These are phyloP conservation scores for Melanerpes formicivorus DNA, from an alignment of 2,113 vertebrate genomes.

Conservation along the genomic window DNA sequence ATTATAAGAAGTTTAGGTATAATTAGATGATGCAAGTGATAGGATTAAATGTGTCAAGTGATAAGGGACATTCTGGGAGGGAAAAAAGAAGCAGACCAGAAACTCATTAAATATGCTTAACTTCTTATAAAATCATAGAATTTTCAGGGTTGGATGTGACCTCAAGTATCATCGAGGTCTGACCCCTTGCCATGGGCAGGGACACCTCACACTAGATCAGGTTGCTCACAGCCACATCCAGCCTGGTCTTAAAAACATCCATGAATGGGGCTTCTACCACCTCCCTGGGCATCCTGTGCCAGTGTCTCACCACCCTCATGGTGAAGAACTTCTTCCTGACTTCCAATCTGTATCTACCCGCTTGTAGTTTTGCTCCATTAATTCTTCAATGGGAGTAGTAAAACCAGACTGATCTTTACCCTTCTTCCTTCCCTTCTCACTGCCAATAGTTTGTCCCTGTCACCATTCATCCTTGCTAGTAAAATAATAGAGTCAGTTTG, in stretches of 20 bases:
- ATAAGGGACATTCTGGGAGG: neutral
- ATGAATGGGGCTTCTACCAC: too few species aligned
- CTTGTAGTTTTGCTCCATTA: too few species aligned
- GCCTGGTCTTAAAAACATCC: too few species aligned
- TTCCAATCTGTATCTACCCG: too few species aligned
- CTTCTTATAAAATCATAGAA: neutral
- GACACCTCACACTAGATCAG: too few species aligned
- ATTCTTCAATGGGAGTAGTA: neutral
- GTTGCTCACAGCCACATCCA: too few species aligned
- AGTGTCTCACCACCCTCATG: too few species aligned
- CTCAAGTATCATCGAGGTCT: too few species aligned
- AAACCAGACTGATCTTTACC: neutral
- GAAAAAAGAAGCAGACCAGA: neutral
- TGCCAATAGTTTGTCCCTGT: neutral
- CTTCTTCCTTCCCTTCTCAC: neutral
- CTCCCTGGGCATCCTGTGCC: too few species aligned
- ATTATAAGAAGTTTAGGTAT: neutral
- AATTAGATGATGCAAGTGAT: neutral
- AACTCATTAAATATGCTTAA: neutral
- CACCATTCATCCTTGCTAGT: neutral
- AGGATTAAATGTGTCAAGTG: neutral
- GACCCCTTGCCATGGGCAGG: too few species aligned
- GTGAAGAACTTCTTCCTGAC: too few species aligned
- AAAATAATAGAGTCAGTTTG: neutral
- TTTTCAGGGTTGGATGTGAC: too few species aligned